A percentile compares a stretch with the other conserved stretches of the same genome.
phyloP scores from a whole-genome alignment of 35 echinoderm and acorn worm species.

The Strongylocentrotus purpuratus region DNA sequence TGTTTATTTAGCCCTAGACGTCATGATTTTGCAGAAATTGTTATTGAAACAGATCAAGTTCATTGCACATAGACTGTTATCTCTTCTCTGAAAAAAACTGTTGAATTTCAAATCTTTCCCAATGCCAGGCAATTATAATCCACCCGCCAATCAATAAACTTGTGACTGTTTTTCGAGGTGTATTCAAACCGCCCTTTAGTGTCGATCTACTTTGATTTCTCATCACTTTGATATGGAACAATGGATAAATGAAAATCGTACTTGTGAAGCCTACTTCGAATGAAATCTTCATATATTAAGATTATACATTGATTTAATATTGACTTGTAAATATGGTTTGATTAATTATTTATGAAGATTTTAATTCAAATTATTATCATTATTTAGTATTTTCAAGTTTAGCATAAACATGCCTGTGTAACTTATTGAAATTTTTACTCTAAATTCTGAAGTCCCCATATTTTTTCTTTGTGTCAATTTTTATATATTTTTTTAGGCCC shows the following conservation, averaged over 20 bases:
- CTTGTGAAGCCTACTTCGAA: no score
- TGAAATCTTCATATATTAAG: no score
- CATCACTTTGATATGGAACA: neutral
- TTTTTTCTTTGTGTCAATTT: no score
- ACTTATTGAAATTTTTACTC: no score
- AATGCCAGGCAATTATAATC: neutral
- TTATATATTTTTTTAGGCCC: no score
- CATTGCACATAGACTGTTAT: neutral
- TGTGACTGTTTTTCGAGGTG: neutral
- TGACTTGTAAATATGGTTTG: no score
- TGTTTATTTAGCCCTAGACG: constrained; percentile 14
- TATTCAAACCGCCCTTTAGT: neutral
- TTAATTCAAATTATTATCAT: no score
- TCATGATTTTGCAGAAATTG: constrained; percentile 11
- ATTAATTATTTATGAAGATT: no score
- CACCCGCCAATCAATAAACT: neutral
- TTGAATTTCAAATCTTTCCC: constrained; percentile 5
- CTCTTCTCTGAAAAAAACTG: neutral
- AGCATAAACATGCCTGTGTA: no score
- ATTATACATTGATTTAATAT: no score
- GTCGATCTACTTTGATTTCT: neutral
- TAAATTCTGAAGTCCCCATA: no score
- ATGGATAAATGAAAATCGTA: neutral
- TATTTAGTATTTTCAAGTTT: no score
- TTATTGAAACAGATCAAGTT: constrained; percentile 13